A percentile compares a stretch with the other conserved stretches of the same genome.
Conservation (phyloP, 1,140 invertebrate genomes). For the Neuroterus valhalla region DNA sequence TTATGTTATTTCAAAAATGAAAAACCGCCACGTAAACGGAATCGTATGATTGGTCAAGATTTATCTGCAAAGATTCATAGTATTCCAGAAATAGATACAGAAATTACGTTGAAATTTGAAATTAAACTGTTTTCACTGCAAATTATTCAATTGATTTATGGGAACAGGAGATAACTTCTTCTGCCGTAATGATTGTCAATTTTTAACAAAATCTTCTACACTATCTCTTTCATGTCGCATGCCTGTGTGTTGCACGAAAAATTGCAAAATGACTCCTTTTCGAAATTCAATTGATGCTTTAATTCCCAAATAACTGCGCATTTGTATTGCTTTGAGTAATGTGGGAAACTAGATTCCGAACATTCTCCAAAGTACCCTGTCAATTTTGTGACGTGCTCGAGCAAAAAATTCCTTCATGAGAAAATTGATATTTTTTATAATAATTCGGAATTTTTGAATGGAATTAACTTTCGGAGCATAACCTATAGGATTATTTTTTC, state of each 20-base stretch:
- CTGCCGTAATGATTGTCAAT: background rate
- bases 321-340: background rate
- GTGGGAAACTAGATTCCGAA: slow-evolving; percentile 5
- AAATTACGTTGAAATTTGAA: no score
- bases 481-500: no score
- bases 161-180: background rate
- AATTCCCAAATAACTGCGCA: background rate
- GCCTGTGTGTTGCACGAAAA: slow-evolving; percentile 23
- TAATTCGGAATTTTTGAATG: no score
- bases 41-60: background rate
- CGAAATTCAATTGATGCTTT: slow-evolving; percentile 11
- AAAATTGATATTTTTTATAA: background rate
- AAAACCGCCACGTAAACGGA: slow-evolving; percentile 15
- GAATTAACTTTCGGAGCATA: no score
- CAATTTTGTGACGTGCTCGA: slow-evolving; percentile 27
- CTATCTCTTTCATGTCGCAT: background rate
- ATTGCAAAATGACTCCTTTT: background rate
- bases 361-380: background rate
- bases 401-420: background rate
- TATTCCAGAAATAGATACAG: no score
- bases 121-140: no score
- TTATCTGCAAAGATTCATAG: no score
- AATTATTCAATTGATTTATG: no score
- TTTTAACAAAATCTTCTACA: slow-evolving; percentile 6
- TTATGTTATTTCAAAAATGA: background rate